These are phyloP conservation scores for Nematostella vectensis DNA, from an alignment of 92 coral and sea anemone genomes.

Conservation along the genomic window DNA sequence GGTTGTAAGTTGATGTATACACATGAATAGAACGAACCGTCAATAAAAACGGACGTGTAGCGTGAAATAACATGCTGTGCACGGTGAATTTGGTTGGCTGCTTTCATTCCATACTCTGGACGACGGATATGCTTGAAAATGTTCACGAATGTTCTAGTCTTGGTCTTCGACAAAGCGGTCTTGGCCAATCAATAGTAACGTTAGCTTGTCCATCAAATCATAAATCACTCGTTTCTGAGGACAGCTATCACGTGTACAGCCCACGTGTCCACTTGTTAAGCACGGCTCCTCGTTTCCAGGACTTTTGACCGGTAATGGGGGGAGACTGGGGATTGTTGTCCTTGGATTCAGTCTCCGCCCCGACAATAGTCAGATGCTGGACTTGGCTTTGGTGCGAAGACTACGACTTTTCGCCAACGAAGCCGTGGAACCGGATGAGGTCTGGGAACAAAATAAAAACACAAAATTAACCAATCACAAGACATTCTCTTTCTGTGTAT, in stretches of 20 bases:
- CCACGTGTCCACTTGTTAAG: conserved; percentile 23
- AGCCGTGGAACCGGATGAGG: conserved; percentile 40
- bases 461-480: no score
- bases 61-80: background rate
- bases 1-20: no score
- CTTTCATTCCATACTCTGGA: no score
- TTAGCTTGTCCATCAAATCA: conserved; percentile 48
- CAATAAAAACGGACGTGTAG: background rate
- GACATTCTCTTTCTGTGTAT: background rate
- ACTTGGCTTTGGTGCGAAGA: conserved; percentile 57
- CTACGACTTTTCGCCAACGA: conserved; percentile 47
- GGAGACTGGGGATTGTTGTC: conserved; percentile 57
- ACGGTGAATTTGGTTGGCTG: no score
- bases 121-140: no score
- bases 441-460: conserved; percentile 10
- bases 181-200: conserved; percentile 23
- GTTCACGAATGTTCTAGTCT: no score
- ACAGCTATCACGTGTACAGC: conserved; percentile 64
- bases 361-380: conserved; percentile 75
- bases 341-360: conserved; percentile 41
- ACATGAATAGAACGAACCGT: no score
- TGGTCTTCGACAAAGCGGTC: conserved; percentile 31
- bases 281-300: conserved; percentile 13
- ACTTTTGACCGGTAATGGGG: conserved; percentile 38
- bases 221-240: conserved; percentile 67